Evolutionary conservation across 2,888 invertebrate species (phyloP), one percentile per base, ranked within the genome.

Genomic region (Lomographa bimaculata): DNA sequence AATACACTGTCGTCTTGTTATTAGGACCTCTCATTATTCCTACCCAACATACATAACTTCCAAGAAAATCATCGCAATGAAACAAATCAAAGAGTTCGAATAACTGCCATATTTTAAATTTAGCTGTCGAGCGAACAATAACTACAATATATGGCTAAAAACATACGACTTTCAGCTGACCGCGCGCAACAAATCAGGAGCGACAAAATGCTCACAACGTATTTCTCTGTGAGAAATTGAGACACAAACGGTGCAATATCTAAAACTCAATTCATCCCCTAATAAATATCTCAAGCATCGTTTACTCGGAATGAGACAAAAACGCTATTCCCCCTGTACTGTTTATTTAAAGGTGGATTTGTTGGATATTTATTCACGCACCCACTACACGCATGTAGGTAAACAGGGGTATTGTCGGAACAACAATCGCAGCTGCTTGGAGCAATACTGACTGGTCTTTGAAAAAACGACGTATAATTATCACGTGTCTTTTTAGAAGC

Each of bases 261-360:
- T 73, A 74, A 80, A 81, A 82, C 79, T 79, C 73, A 75, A 80
- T 80, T 79, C 79, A 80, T 81, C 77, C 84, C 72, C 68, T 65
- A 81, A 86, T 89, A 87, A 87, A 89, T 86, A 80, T 87, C 83
- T 81, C 74, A 80, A 84, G 89, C 85, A 73, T 82, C 87, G 86
- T 89, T 87, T 89, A 72, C 76, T 75, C 71, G 66, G 78, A 82
- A 84, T 77, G 81, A 82, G 79, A 78, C 81, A 82, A 86, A 82
- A 84, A 85, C 75, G 77, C 71, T 77, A 79, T 76, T 79, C 78
- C 81, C 82, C 70, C 36, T 43, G 42, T 43, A 75, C 78, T 79
- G 85, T 85, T 85, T 86, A 79, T 86, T 84, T 82, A 81, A 83
- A 87, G 83, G 87, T 86, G 86, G 85, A 86, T 87, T 84, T 84